Evolutionary conservation across 2,113 vertebrate species (phyloP).

Genomic region (Gymnarchus niloticus): DNA sequence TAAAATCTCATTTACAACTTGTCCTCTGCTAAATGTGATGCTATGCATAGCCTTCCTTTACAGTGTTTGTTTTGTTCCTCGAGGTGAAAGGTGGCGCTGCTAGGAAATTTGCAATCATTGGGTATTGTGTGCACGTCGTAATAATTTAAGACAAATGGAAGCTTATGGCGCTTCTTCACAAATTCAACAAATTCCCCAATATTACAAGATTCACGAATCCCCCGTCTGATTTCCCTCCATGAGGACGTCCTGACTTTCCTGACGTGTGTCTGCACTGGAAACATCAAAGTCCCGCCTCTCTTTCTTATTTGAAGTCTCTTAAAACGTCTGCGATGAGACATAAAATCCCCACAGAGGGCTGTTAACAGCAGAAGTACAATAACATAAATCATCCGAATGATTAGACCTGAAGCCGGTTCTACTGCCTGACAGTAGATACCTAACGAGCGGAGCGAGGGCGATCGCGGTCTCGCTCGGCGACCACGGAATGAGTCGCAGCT

Average conservation of each 20-base stretch:
- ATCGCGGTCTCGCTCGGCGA: background rate
- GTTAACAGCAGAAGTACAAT: constrained; percentile 41
- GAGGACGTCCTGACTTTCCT: background rate
- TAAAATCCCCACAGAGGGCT: constrained; percentile 25
- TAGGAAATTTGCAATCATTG: background rate
- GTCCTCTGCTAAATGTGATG: background rate
- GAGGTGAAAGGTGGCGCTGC: background rate
- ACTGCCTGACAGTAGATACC: background rate
- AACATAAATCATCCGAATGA: constrained; percentile 50
- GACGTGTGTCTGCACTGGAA: background rate
- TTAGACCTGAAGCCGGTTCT: constrained; percentile 42
- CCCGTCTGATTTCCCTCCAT: background rate
- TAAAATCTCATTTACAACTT: background rate
- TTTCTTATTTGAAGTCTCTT: constrained; percentile 34
- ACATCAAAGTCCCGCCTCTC: background rate
- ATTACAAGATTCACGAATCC: background rate
- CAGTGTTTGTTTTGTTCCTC: background rate
- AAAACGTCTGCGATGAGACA: constrained; percentile 26
- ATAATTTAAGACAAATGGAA: background rate
- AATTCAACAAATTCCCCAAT: background rate
- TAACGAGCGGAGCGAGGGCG: background rate
- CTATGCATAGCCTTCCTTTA: background rate
- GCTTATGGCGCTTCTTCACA: background rate
- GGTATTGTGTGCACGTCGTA: background rate
- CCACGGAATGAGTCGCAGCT: background rate